phyloP scores from a whole-genome alignment of 2,113 vertebrate species.

The Nipponia nippon region DNA sequence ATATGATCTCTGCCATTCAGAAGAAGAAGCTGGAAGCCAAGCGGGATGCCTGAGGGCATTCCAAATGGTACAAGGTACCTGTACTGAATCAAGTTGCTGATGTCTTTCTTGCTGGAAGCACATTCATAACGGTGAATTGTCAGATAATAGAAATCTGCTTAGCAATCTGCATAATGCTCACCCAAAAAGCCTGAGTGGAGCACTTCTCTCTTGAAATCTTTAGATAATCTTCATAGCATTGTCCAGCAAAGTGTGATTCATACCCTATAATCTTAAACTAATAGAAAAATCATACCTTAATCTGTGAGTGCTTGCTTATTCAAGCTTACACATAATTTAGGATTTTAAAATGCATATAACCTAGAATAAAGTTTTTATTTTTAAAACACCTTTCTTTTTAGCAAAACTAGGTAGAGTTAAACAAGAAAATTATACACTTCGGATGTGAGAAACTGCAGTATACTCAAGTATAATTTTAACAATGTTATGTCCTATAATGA shows the following conservation, averaged over 20 bases:
- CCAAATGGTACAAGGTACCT: background rate
- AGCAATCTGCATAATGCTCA: background rate
- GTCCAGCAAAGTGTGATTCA: background rate
- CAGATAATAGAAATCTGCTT: background rate
- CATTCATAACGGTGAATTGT: background rate
- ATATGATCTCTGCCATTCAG: slow-evolving; percentile 5
- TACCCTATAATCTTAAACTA: background rate
- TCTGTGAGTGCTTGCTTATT: background rate
- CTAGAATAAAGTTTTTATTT: background rate
- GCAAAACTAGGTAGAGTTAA: slow-evolving; percentile 20
- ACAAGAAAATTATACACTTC: slow-evolving; percentile 40
- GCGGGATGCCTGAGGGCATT: background rate
- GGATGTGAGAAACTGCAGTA: slow-evolving; percentile 45
- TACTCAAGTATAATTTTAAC: slow-evolving; percentile 62
- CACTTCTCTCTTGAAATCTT: background rate
- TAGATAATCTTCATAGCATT: background rate
- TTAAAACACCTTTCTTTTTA: background rate
- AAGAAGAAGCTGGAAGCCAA: background rate
- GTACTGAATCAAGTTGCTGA: background rate
- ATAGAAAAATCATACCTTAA: background rate
- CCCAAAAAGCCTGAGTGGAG: background rate
- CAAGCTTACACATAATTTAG: background rate
- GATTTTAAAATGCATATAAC: background rate
- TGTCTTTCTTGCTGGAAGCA: background rate
- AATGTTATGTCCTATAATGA: slow-evolving; percentile 65